Base-by-base conservation (phyloP, 1,140 invertebrate species). In the Laupala kohalensis region DNA sequence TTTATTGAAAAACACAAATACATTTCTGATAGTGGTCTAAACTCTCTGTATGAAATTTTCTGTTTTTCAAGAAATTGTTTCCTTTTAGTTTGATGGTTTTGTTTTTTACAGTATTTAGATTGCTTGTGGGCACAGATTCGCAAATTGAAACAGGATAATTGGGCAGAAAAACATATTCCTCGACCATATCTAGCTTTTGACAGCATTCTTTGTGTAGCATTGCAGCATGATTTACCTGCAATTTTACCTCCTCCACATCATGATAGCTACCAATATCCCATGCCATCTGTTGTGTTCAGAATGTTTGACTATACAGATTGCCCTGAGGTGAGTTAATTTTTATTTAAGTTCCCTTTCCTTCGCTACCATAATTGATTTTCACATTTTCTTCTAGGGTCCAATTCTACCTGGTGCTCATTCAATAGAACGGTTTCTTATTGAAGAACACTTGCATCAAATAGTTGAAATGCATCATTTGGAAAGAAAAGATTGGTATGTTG, bases 291-390 rank as follows among this genome's bases (percentile, higher is more conserved):
- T 5, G 91, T 95, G 6, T 97, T 92, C 83, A 88, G 92, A 64
- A 93, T 99, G 88, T 99, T 99, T 84, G 97, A 99, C 82, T 98
- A 99, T 78, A 98, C 96, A 5, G 97, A 99, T 82, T 98, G 97
- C 78, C 95, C 96, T 12, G 96, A 97, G 82, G 93, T 80, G 73
- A 75, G 72, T 74, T 25, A 4, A 28, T 67, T 66, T 13, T 9
- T 66, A 62, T 62, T 19, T 12, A 62, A 15, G 65, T 19, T 26
- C 13, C 15, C 64, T 24, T 26, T 0, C 23, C 25, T 6, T 66
- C 12, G 26, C 23, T 73, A 30, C 9, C 6, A 12, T 15, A 71
- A 69, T 27, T 67, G n/a, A 25, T 70, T 64, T 67, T 73, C 69
- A 29, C 26, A 19, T 67, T 53, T 30, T 53, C 63, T 70, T 72